Percentiles rank a stretch among this genome's conserved stretches.
phyloP scores from a whole-genome alignment of 2,797 vertebrate genomes.

The Galagoides demidoff region DNA sequence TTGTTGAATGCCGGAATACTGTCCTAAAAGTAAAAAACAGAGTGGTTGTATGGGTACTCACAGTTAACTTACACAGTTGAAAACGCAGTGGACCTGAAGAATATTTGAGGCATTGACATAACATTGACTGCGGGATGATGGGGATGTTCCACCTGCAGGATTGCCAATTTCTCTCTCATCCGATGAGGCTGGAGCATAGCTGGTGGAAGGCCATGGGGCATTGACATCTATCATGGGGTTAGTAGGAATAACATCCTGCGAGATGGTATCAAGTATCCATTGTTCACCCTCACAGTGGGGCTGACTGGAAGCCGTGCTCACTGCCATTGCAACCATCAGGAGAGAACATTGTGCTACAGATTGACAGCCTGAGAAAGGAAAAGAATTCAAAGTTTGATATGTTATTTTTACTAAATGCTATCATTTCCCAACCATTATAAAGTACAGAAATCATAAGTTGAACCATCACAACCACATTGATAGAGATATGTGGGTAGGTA shows the following conservation, averaged over 20 bases:
- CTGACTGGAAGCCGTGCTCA: background rate
- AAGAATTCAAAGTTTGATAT: background rate
- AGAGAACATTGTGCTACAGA: background rate
- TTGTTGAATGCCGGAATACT: background rate
- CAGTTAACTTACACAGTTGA: background rate
- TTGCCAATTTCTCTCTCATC: background rate
- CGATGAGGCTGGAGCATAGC: background rate
- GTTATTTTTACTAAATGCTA: background rate
- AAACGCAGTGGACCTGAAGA: background rate
- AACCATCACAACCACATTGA: background rate
- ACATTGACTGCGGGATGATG: background rate
- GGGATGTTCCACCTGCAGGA: too few relatives aligned
- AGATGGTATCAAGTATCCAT: background rate
- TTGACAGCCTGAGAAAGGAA: background rate
- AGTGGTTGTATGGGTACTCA: background rate
- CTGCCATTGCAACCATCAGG: background rate
- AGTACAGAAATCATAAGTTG: background rate
- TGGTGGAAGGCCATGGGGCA: background rate
- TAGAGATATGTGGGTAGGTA: background rate
- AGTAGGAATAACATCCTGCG: background rate
- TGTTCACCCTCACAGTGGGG: background rate
- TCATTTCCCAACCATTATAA: background rate
- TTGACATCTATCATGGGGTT: background rate
- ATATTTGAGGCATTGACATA: background rate
- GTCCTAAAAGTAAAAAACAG: background rate